phyloP scores from a whole-genome alignment of 2,113 vertebrate species.

The Tylochromis polylepis region DNA sequence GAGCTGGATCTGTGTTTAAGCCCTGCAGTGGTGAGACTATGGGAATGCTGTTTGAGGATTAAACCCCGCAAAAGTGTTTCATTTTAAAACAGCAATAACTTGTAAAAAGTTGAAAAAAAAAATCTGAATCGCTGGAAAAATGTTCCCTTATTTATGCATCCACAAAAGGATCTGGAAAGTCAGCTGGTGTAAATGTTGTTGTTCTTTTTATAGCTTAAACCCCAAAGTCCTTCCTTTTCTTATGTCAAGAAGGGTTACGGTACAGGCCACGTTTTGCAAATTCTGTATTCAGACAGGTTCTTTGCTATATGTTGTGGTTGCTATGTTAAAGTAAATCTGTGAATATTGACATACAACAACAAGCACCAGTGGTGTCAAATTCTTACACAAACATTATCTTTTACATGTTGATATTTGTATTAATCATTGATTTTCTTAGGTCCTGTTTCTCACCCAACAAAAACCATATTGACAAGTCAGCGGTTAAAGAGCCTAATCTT shows the following conservation, averaged over 20 bases:
- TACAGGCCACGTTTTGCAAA: neutral
- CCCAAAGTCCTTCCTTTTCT: neutral
- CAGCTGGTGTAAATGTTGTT: neutral
- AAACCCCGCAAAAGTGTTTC: neutral
- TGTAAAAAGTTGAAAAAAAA: neutral
- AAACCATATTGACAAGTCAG: neutral
- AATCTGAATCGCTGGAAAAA: neutral
- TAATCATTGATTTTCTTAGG: neutral
- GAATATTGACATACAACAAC: neutral
- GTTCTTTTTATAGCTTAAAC: neutral
- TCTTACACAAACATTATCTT: neutral
- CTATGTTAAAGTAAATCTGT: neutral
- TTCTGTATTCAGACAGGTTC: neutral
- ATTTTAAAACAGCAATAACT: neutral
- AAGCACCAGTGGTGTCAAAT: neutral
- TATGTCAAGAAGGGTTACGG: neutral
- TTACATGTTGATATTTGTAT: neutral
- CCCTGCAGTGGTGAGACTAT: neutral
- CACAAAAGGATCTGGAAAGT: neutral
- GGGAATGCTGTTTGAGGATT: neutral
- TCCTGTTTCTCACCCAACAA: neutral
- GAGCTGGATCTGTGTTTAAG: neutral
- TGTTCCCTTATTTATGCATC: neutral
- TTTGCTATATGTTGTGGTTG: neutral
- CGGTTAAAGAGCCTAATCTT: neutral